Base-by-base conservation (phyloP, 2,797 vertebrate species). In the Tolypeutes matacus region DNA sequence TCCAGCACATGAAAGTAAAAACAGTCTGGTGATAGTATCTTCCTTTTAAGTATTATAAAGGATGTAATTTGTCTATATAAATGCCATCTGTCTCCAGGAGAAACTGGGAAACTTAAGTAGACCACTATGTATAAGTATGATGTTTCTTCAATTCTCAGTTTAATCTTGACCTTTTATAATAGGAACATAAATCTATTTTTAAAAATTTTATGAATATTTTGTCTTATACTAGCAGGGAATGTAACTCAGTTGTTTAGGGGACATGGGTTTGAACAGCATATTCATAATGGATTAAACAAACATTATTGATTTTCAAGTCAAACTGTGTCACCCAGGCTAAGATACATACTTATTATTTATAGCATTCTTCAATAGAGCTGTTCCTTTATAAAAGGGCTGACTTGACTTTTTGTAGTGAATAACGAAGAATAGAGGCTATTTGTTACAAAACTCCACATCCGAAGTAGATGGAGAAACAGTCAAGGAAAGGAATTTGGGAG, bases 371-470 rank as follows among this genome's bases (percentile, higher is more conserved):
- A 56, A 12, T 9, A 53, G 2, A 49, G 42, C 13, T 21, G 14
- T 51, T 42, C 31, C 39, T 89, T 64, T 42, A 80, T 42, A 56
- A 89, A 15, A 58, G 23, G 31, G 23, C 31, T 82, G 15, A 27
- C 36, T 17, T 31, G 46, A 65, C 31, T 58, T 96, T 91, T 60
- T 75, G 15, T 21, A 29, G n/a, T 75, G 60, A 65, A 69, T 80
- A 78, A 51, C 62, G 60, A 94, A 70, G 58, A 90, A 75, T 1
- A 72, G 18, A 39, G n/a, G 62, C 56, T 77, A 65, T 29, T 90
- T 85, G 70, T 72, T 85, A 60, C 42, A 92, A 86, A 92, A 78
- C 9, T 51, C 20, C 81, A 82, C 62, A 67, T 78, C 49, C 42
- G 80, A 83, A n/a, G 23, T 29, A 91, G 56, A 46, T 31, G 39